Conservation (phyloP, 2,888 invertebrate genomes). For the Galerucella pusilla region DNA sequence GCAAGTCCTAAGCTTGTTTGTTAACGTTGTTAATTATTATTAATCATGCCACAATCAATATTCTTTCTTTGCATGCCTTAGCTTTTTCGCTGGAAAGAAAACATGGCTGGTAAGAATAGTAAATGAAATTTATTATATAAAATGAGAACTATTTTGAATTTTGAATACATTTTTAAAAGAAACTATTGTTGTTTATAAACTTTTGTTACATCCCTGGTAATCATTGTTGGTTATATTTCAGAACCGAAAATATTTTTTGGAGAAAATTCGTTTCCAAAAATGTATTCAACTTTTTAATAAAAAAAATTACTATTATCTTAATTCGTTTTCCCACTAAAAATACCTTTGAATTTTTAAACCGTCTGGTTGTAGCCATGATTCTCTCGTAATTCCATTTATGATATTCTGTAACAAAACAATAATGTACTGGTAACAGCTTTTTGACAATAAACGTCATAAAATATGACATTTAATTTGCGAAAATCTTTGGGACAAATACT, state of each 20-base stretch:
- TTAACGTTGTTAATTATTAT: slow-evolving; percentile 17
- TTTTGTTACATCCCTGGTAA: no score
- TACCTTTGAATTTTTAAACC: slow-evolving; percentile 40
- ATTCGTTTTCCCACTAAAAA: slow-evolving; percentile 44
- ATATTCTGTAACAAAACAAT: slow-evolving; percentile 47
- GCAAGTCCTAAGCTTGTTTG: slow-evolving; percentile 10
- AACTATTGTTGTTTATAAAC: not conserved
- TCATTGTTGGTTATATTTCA: no score
- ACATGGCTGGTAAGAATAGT: slow-evolving; percentile 31
- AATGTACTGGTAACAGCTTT: slow-evolving; percentile 34
- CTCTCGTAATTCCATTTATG: slow-evolving; percentile 25
- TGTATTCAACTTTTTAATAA: slow-evolving; percentile 39
- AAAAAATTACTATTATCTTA: slow-evolving; percentile 26
- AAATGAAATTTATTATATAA: not conserved
- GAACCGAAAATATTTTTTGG: no score
- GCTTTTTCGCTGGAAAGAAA: slow-evolving; percentile 42
- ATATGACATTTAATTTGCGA: not conserved
- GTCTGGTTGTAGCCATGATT: slow-evolving; percentile 23
- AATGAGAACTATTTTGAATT: not conserved
- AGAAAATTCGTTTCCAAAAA: slow-evolving; percentile 22
- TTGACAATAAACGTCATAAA: not conserved
- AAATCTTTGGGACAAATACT: not conserved
- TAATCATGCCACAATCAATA: slow-evolving; percentile 29
- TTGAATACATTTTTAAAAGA: slow-evolving; percentile 32
- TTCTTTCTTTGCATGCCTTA: slow-evolving; percentile 33